Evolutionary conservation across 1,140 invertebrate species (phyloP).

Genomic region (Drosophila lini): DNA sequence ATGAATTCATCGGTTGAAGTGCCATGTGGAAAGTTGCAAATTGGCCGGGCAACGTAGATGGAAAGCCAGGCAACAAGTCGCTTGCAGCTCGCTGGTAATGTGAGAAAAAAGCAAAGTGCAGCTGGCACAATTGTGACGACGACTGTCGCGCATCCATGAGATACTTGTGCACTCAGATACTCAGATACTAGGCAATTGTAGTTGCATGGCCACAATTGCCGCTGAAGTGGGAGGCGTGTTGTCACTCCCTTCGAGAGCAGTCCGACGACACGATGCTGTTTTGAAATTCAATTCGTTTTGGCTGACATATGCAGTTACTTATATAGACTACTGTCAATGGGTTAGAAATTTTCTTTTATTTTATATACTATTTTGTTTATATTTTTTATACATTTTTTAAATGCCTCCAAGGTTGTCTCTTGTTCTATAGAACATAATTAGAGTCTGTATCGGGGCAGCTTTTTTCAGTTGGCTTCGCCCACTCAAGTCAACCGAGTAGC

Average conservation of each 20-base stretch:
- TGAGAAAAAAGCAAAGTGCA: constrained; percentile 64
- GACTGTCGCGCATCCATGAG: constrained; percentile 37
- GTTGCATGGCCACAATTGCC: constrained; percentile 34
- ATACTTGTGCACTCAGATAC: constrained; percentile 40
- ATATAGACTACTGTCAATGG: neutral
- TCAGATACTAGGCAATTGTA: constrained; percentile 32
- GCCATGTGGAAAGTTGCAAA: constrained; percentile 61
- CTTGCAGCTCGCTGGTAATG: constrained; percentile 54
- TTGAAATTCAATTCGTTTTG: constrained; percentile 30
- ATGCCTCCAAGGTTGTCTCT: neutral
- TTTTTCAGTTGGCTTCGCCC: constrained; percentile 21
- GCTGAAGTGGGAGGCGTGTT: constrained; percentile 25
- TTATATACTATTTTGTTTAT: too few relatives aligned
- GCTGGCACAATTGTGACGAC: constrained; percentile 63
- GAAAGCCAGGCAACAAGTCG: constrained; percentile 68
- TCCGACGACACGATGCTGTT: constrained; percentile 4
- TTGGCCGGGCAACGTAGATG: constrained; percentile 51
- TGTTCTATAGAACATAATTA: constrained; percentile 16
- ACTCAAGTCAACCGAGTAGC: constrained; percentile 27
- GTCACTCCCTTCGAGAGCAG: constrained; percentile 3
- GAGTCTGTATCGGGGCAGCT: constrained; percentile 3
- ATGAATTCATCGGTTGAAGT: constrained; percentile 8
- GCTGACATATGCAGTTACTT: constrained; percentile 9
- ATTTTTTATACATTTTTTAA: neutral
- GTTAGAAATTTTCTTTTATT: neutral